These are phyloP conservation scores for Nemotelus nigrinus DNA, from an alignment of 2,888 invertebrate genomes.

Conservation along the genomic window DNA sequence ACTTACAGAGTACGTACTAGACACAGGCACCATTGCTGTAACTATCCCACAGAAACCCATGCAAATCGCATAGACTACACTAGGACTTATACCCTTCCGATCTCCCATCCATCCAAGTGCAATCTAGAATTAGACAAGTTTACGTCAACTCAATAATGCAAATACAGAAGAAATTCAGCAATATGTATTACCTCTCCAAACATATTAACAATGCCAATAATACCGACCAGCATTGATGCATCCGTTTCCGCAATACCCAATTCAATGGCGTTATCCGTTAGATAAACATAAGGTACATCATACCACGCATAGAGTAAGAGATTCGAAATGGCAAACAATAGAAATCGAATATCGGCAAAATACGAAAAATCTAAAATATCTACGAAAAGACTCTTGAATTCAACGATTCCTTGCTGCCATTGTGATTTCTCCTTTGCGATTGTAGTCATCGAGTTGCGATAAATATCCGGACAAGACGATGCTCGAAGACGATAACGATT, in stretches of 20 bases:
- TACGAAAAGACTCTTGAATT: conserved; percentile 78
- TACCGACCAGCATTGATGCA: conserved; percentile 83
- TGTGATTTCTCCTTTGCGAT: conserved; percentile 79
- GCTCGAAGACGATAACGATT: conserved; percentile 82
- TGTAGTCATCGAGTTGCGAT: conserved; percentile 85
- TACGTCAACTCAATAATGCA: conserved; percentile 9
- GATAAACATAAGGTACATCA: conserved; percentile 92
- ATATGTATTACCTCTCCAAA: conserved; percentile 78
- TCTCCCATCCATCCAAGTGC: conserved; percentile 90
- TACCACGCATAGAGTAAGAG: conserved; percentile 92
- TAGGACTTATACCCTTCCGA: conserved; percentile 78
- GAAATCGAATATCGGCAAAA: conserved; percentile 77
- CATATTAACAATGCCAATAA: conserved; percentile 89
- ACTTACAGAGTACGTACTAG: conserved; percentile 56
- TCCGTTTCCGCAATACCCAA: conserved; percentile 78
- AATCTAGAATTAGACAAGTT: conserved; percentile 68
- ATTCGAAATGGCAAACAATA: conserved; percentile 86
- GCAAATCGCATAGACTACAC: conserved; percentile 82
- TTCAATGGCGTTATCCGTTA: conserved; percentile 81
- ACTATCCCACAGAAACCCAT: conserved; percentile 78
- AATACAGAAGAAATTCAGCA: background rate
- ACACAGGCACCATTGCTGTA: conserved; percentile 74
- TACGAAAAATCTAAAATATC: conserved; percentile 86
- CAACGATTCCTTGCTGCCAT: conserved; percentile 79
- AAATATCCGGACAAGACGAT: conserved; percentile 91